A percentile compares a stretch with the other conserved stretches of the same genome.
Conservation (phyloP, 2,113 vertebrate species). For the Pygathrix nemaeus region DNA sequence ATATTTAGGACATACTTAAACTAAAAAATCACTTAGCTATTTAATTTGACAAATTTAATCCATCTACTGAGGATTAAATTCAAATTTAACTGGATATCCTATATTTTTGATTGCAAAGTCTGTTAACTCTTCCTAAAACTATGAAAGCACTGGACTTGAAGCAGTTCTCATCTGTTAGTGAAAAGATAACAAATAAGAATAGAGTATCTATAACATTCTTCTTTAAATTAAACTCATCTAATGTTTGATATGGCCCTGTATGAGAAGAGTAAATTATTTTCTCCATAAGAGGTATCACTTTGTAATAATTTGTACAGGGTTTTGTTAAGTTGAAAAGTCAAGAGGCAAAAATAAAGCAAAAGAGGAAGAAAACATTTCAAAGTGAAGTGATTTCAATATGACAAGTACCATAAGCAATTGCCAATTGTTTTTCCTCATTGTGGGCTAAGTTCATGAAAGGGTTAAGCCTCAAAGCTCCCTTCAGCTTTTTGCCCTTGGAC, state of each 20-base stretch:
- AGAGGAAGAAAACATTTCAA: neutral
- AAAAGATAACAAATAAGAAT: neutral
- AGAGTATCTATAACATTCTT: neutral
- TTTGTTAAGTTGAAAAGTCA: neutral
- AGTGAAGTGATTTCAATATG: neutral
- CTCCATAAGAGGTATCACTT: neutral
- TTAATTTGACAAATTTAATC: too few species aligned
- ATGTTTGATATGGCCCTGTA: neutral
- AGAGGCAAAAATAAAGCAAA: neutral
- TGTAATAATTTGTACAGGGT: neutral
- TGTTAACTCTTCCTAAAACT: neutral
- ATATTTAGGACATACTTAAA: neutral
- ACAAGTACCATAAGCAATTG: neutral
- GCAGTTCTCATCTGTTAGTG: neutral
- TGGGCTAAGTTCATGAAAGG: neutral
- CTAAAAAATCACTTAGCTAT: neutral
- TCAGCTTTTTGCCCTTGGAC: neutral
- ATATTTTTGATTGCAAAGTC: neutral
- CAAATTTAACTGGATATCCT: neutral
- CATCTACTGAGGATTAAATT: neutral
- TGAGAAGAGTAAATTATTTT: neutral
- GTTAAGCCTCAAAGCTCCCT: conserved; percentile 49
- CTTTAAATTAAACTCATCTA: neutral
- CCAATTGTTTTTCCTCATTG: neutral
- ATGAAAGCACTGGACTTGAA: neutral